These are phyloP conservation scores for Orthonychiurus folsomi DNA, from an alignment of 2,888 invertebrate genomes.

Conservation along the genomic window DNA sequence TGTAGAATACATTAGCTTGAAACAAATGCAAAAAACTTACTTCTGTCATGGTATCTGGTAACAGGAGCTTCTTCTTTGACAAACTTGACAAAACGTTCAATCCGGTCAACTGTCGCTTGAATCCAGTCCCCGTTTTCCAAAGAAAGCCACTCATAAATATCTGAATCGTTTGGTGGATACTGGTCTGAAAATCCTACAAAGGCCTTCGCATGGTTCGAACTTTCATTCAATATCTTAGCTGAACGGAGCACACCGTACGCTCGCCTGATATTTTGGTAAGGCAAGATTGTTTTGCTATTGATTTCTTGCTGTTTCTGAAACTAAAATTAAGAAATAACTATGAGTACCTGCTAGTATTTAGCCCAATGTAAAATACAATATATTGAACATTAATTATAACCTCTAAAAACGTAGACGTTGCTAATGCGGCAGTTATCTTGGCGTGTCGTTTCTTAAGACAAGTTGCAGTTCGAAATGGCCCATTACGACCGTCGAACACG, in stretches of 20 bases:
- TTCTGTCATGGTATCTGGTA: neutral
- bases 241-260: no score
- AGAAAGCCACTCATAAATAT: neutral
- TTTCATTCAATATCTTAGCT: no score
- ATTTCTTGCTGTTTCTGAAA: neutral
- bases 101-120: neutral
- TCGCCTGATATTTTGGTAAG: no score
- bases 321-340: neutral
- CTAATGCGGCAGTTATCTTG: neutral
- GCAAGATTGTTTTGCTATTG: no score
- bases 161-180: neutral
- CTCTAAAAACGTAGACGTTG: neutral
- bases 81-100: neutral
- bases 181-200: neutral
- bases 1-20: no score
- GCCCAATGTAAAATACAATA: no score
- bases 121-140: neutral
- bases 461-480: neutral
- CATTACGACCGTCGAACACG: neutral
- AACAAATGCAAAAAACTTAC: no score
- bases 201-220: no score
- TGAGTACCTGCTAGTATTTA: no score
- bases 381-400: neutral
- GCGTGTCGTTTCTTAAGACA: neutral
- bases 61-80: neutral